Base-by-base conservation (phyloP, 2,113 vertebrate genomes). In the Bothrops jararaca region DNA sequence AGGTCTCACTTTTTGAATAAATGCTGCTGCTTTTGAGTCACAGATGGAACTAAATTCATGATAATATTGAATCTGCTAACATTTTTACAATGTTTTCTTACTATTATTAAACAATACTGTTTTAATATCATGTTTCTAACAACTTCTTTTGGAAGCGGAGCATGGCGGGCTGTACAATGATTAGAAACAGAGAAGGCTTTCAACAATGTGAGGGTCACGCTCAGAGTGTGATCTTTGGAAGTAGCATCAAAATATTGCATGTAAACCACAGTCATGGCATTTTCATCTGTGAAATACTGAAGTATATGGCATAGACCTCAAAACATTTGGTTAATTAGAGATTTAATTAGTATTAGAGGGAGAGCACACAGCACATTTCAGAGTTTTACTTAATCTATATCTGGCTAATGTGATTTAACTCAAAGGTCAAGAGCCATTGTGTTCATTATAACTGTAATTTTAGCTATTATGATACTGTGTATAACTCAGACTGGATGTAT, bases 261-360 rank as follows among this genome's bases (percentile, higher is more conserved):
- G 52, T 85, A 85, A 39, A 26, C 50, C 29, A n/a, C 23, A 85
- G n/a, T 5, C 11, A 24, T 39, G 11, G 11, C 24, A 48, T 91
- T 91, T 91, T 91, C 90, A 57, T 69, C 85, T 87, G 13, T 91
- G 26, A 85, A 91, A 91, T 86, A 42, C 1, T 86, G 91, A 56
- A 69, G n/a, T 42, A 5, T 74, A 34, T 45, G 4, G 12, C 15
- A 20, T 56, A 42, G 64, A 3, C 34, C 10, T 52, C 91, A 88
- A 53, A 88, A 53, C 56, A 69, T 69, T 92, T 87, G 57, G 22
- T 53, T 88, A 64, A 88, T 88, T 87, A 52, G 85, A 53, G 45
- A 91, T 58, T 91, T 86, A 57, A 58, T 90, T 90, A 48, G 22
- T n/a, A 88, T 92, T 92, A 88, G 11, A 64, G 91, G n/a, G 48